Base-by-base conservation (phyloP, 1,140 invertebrate genomes). In the Melipona quadrifasciata region DNA sequence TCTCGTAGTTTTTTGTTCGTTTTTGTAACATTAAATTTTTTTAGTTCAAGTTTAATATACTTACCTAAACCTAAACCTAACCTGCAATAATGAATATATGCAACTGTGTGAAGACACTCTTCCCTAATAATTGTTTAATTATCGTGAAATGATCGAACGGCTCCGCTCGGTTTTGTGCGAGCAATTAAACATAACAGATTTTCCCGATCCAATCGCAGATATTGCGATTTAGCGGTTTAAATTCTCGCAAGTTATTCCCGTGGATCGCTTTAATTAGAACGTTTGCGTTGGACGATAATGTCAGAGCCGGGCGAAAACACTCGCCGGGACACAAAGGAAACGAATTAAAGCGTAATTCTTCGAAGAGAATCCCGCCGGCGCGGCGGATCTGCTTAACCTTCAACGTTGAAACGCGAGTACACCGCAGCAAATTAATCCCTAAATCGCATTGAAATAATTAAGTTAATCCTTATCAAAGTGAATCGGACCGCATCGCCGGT, bases 401-500 rank as follows among this genome's bases (percentile, higher is more conserved):
- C 39, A 24, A 1, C 31, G 12, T 16, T 34, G 39, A 58, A 47
- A 51, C 6, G 21, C 58, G 61, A 82, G 17, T 65, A 82, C 47
- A 58, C 57, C 19, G 17, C 58, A 1, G 19, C 19, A 19, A 31
- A 31, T 72, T 82, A 57, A 68, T 68, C 34, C 31, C 12, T 19
- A 27, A 82, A 67, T 76, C 24, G n/a, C 16, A 76, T 34, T 80
- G 31, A 58, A 68, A n/a, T 67, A 68, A 82, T 47, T 24, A 31
- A 76, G 73, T 67, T 76, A 76, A 82, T 82, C 4, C 51, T 76
- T 68, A 82, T 76, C 31, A 68, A 74, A 82, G 24, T 24, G 34
- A 82, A 58, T 39, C n/a, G 39, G 34, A 8, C 61, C 79, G 78
- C 31, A 58, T 72, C 57, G n/a, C 16, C 27, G 24, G 55, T 31